Conservation (phyloP, 2,888 invertebrate genomes). For the Drosophila acutilabella region DNA sequence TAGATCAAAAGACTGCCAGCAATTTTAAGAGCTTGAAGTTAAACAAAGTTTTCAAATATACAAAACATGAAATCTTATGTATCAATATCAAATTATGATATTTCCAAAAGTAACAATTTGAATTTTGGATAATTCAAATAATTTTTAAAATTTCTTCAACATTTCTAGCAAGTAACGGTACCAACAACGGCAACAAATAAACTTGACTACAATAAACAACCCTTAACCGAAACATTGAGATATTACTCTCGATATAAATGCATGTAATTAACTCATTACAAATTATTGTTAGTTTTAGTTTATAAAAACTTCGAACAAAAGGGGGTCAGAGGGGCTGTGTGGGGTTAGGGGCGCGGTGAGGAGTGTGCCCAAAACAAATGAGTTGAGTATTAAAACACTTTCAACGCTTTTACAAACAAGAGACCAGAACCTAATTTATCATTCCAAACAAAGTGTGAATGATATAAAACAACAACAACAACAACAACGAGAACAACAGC, state of each 20-base stretch:
- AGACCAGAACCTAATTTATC: constrained; percentile 58
- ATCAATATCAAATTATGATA: too few relatives aligned
- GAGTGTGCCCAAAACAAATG: constrained; percentile 24
- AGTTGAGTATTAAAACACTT: constrained; percentile 50
- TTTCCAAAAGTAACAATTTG: too few relatives aligned
- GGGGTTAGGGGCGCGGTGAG: not conserved
- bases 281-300: not conserved
- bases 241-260: not conserved
- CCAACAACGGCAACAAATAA: too few relatives aligned
- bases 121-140: too few relatives aligned
- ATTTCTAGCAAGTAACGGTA: too few relatives aligned
- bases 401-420: constrained; percentile 60
- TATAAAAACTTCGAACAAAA: not conserved
- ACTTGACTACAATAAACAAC: too few relatives aligned
- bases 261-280: not conserved
- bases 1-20: constrained; percentile 7
- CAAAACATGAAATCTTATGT: not conserved
- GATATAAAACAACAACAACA: constrained; percentile 59
- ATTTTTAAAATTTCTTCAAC: too few relatives aligned
- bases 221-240: too few relatives aligned
- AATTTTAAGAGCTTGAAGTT: not conserved
- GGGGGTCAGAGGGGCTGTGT: too few relatives aligned
- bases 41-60: not conserved
- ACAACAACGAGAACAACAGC: constrained; percentile 6
- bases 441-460: constrained; percentile 68